Conservation (phyloP, 2,797 vertebrate species). For the Intellagama lesueurii region DNA sequence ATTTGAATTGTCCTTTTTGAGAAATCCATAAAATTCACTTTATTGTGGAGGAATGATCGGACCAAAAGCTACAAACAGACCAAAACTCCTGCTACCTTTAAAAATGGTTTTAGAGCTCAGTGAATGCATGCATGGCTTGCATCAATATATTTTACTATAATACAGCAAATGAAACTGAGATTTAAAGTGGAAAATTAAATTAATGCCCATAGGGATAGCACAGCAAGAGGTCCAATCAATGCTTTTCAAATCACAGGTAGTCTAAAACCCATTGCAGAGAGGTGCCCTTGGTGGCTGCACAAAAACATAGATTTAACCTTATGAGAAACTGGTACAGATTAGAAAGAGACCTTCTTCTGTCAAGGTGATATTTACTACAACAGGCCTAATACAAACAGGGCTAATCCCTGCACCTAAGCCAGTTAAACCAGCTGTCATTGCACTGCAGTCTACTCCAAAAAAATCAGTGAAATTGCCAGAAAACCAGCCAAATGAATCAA, state of each 20-base stretch:
- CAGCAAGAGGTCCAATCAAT: slow-evolving; percentile 40
- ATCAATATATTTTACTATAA: slow-evolving; percentile 56
- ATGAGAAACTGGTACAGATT: not conserved
- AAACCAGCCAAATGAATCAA: too few relatives aligned
- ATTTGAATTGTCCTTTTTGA: slow-evolving; percentile 58
- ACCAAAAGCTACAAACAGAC: slow-evolving; percentile 22
- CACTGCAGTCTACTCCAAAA: too few relatives aligned
- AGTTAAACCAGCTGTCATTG: too few relatives aligned
- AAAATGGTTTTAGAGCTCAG: slow-evolving; percentile 48
- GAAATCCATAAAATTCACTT: slow-evolving; percentile 46
- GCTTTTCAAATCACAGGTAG: slow-evolving; percentile 57
- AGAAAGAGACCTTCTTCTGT: not conserved
- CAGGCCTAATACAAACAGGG: not conserved
- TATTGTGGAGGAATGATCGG: slow-evolving; percentile 66
- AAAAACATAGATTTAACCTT: slow-evolving; percentile 35
- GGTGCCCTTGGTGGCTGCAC: not conserved
- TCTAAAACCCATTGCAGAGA: slow-evolving; percentile 42
- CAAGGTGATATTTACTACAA: not conserved
- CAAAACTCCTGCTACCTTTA: not conserved
- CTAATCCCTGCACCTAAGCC: not conserved
- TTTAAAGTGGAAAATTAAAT: slow-evolving; percentile 58
- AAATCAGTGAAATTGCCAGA: too few relatives aligned
- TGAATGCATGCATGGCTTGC: slow-evolving; percentile 51
- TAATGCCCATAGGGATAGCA: slow-evolving; percentile 60
- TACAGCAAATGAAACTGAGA: slow-evolving; percentile 61